phyloP scores from a whole-genome alignment of 2,113 vertebrate species.

The Calyptommatus sinebrachiatus region DNA sequence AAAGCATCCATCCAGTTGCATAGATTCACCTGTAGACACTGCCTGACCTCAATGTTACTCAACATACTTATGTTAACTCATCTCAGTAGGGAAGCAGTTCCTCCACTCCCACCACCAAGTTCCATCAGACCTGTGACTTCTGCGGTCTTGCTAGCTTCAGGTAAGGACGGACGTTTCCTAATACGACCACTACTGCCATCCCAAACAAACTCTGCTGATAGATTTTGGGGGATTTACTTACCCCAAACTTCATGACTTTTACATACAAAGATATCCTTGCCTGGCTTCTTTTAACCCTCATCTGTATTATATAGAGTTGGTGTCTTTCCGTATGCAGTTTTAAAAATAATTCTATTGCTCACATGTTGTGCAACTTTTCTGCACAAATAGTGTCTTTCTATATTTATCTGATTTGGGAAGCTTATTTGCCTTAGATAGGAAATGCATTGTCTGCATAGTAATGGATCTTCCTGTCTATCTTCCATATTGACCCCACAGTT shows the following conservation, averaged over 20 bases:
- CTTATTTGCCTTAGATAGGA: too few relatives aligned
- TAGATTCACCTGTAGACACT: neutral
- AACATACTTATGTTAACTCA: neutral
- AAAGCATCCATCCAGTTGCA: neutral
- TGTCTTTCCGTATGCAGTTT: too few relatives aligned
- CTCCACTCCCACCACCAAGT: constrained; percentile 74
- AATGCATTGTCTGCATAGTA: too few relatives aligned
- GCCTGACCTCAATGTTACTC: neutral
- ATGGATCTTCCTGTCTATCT: too few relatives aligned
- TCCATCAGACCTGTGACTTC: constrained; percentile 69
- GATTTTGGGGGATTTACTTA: fast-evolving
- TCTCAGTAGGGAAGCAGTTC: constrained; percentile 57
- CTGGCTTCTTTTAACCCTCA: too few relatives aligned
- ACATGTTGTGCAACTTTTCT: too few relatives aligned
- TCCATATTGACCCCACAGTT: too few relatives aligned
- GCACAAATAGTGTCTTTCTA: too few relatives aligned
- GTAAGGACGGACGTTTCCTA: constrained; percentile 52
- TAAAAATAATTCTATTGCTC: too few relatives aligned
- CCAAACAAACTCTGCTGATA: fast-evolving
- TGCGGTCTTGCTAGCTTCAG: constrained; percentile 63
- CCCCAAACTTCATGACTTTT: too few relatives aligned
- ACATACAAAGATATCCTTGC: too few relatives aligned
- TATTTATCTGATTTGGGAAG: too few relatives aligned
- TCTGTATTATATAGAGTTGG: neutral
- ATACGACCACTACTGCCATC: neutral